Percentiles rank a stretch among this genome's conserved stretches.
These are phyloP conservation scores for Cirrhinus molitorella DNA, from an alignment of 2,797 vertebrate genomes.

Conservation along the genomic window DNA sequence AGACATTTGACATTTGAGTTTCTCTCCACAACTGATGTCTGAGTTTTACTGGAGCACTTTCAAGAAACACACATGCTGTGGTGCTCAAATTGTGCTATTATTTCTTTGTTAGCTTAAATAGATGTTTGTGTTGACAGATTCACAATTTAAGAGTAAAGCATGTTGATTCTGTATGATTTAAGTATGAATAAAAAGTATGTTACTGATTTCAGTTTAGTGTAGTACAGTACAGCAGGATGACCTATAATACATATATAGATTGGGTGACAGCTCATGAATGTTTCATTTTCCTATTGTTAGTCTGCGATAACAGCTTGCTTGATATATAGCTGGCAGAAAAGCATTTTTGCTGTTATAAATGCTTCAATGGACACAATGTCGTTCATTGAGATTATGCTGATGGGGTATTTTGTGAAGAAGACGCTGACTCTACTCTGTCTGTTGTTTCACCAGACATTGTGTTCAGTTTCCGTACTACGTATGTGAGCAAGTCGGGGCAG, in stretches of 20 bases:
- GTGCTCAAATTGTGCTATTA: not conserved
- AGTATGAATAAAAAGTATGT: not conserved
- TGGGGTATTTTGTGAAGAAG: conserved; percentile 33
- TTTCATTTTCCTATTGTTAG: conserved; percentile 16
- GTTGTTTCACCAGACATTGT: conserved; percentile 86
- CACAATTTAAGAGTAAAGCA: not conserved
- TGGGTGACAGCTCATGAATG: not conserved
- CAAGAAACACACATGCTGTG: not conserved
- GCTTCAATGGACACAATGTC: not conserved
- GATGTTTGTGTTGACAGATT: not conserved
- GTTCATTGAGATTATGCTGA: conserved; percentile 31
- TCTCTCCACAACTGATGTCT: not conserved
- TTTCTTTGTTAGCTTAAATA: not conserved
- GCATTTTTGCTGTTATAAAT: conserved; percentile 17
- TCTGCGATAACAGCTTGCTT: not conserved
- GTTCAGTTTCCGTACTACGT: conserved; percentile 97
- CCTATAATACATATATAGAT: not conserved
- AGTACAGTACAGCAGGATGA: not conserved
- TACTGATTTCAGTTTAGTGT: conserved; percentile 3
- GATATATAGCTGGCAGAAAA: conserved; percentile 7
- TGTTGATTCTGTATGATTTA: not conserved
- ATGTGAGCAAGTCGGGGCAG: conserved; percentile 98
- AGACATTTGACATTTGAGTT: not conserved
- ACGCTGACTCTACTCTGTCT: conserved; percentile 22
- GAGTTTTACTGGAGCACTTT: not conserved